Percentiles rank a stretch among this genome's conserved stretches.
Evolutionary conservation across 2,888 invertebrate genomes (phyloP).

Genomic region (Allophyes oxyacanthae): DNA sequence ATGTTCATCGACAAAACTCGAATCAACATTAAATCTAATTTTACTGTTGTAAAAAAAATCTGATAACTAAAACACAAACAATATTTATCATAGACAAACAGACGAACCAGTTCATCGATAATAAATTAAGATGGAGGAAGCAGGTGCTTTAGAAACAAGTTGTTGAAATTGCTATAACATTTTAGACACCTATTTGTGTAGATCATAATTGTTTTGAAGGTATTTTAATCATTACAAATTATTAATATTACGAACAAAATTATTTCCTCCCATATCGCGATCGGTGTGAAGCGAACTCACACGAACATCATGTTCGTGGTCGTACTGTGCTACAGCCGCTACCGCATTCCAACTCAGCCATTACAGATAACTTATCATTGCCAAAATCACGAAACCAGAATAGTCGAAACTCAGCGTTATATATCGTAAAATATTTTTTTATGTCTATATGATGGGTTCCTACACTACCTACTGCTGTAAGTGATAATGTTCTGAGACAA

Average conservation of each 20-base stretch:
- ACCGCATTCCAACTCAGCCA: slow-evolving; percentile 14
- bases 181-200: slow-evolving; percentile 42
- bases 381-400: not conserved
- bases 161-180: slow-evolving; percentile 40
- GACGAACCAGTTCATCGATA: slow-evolving; percentile 38
- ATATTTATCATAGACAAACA: slow-evolving; percentile 50
- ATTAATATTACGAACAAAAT: slow-evolving; percentile 22
- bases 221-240: slow-evolving; percentile 49
- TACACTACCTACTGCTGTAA: no score
- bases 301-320: slow-evolving; percentile 1
- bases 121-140: slow-evolving; percentile 49
- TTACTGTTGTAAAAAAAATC: slow-evolving; percentile 36
- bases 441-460: no score
- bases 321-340: not conserved
- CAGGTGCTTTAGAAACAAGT: slow-evolving; percentile 49
- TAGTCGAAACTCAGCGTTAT: not conserved
- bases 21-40: slow-evolving; percentile 1
- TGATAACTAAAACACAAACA: slow-evolving; percentile 39
- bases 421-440: not conserved
- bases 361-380: slow-evolving; percentile 5
- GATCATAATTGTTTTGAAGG: slow-evolving; percentile 38
- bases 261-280: slow-evolving; percentile 19
- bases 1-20: slow-evolving; percentile 11
- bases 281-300: slow-evolving; percentile 8
- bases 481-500: slow-evolving; percentile 28